phyloP scores from a whole-genome alignment of 2,113 vertebrate genomes.

The Prinia subflava region DNA sequence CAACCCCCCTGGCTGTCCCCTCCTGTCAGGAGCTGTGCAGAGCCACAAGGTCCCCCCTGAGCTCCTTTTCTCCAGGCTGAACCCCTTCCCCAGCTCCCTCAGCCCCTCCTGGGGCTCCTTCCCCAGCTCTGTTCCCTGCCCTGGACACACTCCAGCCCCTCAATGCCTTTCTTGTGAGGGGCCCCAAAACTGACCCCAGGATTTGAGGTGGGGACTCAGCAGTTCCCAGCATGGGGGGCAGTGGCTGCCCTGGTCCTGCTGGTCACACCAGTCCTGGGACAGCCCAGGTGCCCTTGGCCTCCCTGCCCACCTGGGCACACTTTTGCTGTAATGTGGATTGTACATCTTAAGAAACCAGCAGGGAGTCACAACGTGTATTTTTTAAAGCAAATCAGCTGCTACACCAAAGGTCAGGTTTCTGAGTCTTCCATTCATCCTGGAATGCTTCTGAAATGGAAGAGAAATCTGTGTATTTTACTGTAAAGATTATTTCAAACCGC shows the following conservation, averaged over 20 bases:
- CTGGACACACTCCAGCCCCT: accelerated
- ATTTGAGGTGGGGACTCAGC: accelerated
- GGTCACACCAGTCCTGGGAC: not conserved
- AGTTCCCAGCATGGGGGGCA: not conserved
- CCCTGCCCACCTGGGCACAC: not conserved
- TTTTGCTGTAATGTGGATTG: not conserved
- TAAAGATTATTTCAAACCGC: not conserved
- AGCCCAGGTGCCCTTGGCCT: not conserved
- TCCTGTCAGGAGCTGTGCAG: not conserved
- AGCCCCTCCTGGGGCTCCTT: accelerated
- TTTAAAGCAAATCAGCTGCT: not conserved
- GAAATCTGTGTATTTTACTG: not conserved
- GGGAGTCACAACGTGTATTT: not conserved
- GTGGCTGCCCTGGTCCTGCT: not conserved
- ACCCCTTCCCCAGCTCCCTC: not conserved
- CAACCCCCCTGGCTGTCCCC: accelerated
- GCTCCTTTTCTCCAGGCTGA: not conserved
- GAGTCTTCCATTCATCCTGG: not conserved
- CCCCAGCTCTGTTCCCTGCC: not conserved
- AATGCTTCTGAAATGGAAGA: not conserved
- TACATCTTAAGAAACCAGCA: not conserved
- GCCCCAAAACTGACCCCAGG: not conserved
- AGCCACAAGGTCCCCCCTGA: not conserved
- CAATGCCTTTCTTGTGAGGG: not conserved
- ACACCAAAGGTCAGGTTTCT: not conserved